phyloP scores from a whole-genome alignment of 2,113 vertebrate genomes.

The Pycnonotus jocosus region DNA sequence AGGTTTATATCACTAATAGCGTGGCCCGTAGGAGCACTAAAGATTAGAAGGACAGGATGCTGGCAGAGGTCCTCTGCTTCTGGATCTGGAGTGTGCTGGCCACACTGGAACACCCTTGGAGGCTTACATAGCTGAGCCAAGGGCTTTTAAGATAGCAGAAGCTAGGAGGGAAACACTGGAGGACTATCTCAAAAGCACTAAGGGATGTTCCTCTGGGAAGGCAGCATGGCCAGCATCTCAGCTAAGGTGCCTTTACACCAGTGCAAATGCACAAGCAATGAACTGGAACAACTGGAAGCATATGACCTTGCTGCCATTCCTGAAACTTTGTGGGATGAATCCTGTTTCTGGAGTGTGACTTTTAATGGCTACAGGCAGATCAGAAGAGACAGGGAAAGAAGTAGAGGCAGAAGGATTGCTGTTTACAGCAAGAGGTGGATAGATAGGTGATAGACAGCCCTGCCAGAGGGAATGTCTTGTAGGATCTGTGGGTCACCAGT shows the following conservation, averaged over 20 bases:
- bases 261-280: not conserved
- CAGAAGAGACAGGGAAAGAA: not conserved
- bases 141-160: not conserved
- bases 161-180: not conserved
- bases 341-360: not conserved
- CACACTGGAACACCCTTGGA: not conserved
- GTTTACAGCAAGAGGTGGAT: not conserved
- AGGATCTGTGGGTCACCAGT: not conserved
- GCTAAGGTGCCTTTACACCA: not conserved
- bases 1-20: not conserved
- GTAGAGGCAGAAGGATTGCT: not conserved
- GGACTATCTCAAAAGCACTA: not conserved
- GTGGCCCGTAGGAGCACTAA: no score
- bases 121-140: not conserved
- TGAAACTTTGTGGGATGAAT: not conserved
- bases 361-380: not conserved
- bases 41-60: not conserved
- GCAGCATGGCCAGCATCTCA: not conserved
- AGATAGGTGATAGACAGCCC: not conserved
- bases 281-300: not conserved
- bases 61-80: not conserved
- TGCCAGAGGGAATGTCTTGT: not conserved
- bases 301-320: not conserved
- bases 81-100: not conserved
- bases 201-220: not conserved